Percentiles rank a stretch among this genome's conserved stretches.
Conservation (phyloP, 2,888 invertebrate genomes). For the Flexamia atlantica region DNA sequence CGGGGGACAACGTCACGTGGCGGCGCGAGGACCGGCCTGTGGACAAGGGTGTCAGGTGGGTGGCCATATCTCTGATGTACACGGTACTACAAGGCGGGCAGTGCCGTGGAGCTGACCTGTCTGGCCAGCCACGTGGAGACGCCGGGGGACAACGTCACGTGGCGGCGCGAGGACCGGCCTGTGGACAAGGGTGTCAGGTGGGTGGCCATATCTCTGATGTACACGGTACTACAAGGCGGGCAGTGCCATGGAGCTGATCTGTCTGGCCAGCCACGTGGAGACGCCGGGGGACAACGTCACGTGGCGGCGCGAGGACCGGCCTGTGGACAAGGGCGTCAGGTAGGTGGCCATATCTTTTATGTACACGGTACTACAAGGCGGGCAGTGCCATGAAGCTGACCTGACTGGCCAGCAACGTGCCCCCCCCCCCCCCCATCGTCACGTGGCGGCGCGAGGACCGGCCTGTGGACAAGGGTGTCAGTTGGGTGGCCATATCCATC, state of each 20-base stretch:
- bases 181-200: conserved; percentile 78
- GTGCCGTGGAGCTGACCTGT: conserved; percentile 78
- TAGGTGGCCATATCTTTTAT: conserved; percentile 73
- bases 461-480: conserved; percentile 77
- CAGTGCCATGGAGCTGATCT: conserved; percentile 77
- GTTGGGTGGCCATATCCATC: conserved; percentile 76
- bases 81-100: conserved; percentile 79
- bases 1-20: conserved; percentile 77
- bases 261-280: conserved; percentile 76
- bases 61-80: conserved; percentile 70
- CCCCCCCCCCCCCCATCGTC: conserved; percentile 77
- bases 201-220: conserved; percentile 72
- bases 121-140: conserved; percentile 75
- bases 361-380: conserved; percentile 79
- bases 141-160: conserved; percentile 76
- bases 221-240: conserved; percentile 80
- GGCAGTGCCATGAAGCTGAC: conserved; percentile 78
- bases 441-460: conserved; percentile 78
- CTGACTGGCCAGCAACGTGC: conserved; percentile 76
- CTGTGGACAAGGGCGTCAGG: conserved; percentile 78
- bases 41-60: conserved; percentile 77
- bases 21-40: conserved; percentile 77
- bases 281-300: conserved; percentile 76
- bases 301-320: conserved; percentile 78
- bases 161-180: conserved; percentile 77